A percentile compares a stretch with the other conserved stretches of the same genome.
Conservation (phyloP, 2,888 invertebrate species). For the Ennomos fuscantarius region DNA sequence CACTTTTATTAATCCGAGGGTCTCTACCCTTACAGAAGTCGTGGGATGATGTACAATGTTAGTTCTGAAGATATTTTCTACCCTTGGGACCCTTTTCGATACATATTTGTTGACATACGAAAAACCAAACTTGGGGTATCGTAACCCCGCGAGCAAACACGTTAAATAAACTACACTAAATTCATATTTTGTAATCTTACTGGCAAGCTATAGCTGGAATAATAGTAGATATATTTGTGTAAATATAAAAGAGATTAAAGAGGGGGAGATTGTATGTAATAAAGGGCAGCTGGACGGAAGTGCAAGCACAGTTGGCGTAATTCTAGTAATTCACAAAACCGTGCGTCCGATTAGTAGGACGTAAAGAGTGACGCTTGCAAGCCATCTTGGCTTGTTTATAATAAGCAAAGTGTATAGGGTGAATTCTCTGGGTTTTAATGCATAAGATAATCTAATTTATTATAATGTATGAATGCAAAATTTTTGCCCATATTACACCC, state of each 20-base stretch:
- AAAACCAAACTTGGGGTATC: constrained; percentile 34
- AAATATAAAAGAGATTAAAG: constrained; percentile 35
- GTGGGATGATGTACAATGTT: constrained; percentile 18
- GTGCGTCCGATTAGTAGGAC: constrained; percentile 26
- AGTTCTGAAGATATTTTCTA: constrained; percentile 26
- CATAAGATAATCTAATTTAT: no score
- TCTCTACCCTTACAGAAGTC: constrained; percentile 18
- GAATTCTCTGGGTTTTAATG: no score
- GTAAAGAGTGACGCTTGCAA: constrained; percentile 9
- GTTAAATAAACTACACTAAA: constrained; percentile 60
- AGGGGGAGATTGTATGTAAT: constrained; percentile 30
- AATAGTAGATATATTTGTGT: constrained; percentile 52
- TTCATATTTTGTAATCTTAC: constrained; percentile 57
- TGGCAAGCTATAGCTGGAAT: constrained; percentile 49
- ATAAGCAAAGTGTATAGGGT: no score
- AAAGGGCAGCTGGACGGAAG: constrained; percentile 36
- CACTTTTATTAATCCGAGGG: constrained; percentile 28
- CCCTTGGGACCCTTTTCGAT: constrained; percentile 32
- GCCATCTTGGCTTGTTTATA: not conserved
- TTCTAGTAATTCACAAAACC: constrained; percentile 32
- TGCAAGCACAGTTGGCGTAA: constrained; percentile 35
- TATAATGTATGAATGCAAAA: no score
- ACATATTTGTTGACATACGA: constrained; percentile 35
- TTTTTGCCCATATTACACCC: no score
- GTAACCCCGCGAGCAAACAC: constrained; percentile 37